Evolutionary conservation across 2,888 invertebrate genomes (phyloP).

Genomic region (Acleris emargana): DNA sequence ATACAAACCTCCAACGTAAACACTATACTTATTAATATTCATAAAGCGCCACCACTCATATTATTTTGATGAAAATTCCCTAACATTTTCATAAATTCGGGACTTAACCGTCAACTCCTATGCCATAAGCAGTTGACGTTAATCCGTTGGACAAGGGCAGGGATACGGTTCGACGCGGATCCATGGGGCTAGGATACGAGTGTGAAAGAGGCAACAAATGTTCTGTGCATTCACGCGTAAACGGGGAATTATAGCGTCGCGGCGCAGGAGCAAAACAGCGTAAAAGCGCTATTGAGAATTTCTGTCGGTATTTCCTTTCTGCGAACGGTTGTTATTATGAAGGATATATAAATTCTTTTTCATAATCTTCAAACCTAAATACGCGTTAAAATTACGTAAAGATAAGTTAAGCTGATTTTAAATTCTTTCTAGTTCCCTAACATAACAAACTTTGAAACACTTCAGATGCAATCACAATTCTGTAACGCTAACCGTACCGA

Average conservation of each 20-base stretch:
- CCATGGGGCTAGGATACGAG: constrained; percentile 59
- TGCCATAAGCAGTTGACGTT: constrained; percentile 76
- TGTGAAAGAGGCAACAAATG: constrained; percentile 76
- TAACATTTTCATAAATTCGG: constrained; percentile 61
- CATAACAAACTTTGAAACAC: neutral
- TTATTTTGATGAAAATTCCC: constrained; percentile 47
- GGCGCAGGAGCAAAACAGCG: constrained; percentile 58
- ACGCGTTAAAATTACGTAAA: neutral
- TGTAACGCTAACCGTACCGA: neutral
- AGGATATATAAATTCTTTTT: too few relatives aligned
- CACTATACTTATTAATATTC: constrained; percentile 23
- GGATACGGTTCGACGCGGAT: constrained; percentile 66
- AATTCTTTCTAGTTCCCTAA: neutral
- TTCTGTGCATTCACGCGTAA: constrained; percentile 80
- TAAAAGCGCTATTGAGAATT: constrained; percentile 49
- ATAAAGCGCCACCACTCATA: constrained; percentile 27
- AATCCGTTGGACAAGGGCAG: constrained; percentile 71
- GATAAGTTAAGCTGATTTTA: neutral
- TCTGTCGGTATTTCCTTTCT: constrained; percentile 1
- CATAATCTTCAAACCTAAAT: too few relatives aligned
- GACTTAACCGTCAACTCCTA: constrained; percentile 71
- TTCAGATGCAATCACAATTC: neutral
- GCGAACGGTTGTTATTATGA: neutral
- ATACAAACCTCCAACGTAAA: constrained; percentile 14
- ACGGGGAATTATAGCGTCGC: constrained; percentile 72